Conservation (phyloP, 37 sponge, comb jelly and placozoan genomes). For the Agelas oroides region DNA sequence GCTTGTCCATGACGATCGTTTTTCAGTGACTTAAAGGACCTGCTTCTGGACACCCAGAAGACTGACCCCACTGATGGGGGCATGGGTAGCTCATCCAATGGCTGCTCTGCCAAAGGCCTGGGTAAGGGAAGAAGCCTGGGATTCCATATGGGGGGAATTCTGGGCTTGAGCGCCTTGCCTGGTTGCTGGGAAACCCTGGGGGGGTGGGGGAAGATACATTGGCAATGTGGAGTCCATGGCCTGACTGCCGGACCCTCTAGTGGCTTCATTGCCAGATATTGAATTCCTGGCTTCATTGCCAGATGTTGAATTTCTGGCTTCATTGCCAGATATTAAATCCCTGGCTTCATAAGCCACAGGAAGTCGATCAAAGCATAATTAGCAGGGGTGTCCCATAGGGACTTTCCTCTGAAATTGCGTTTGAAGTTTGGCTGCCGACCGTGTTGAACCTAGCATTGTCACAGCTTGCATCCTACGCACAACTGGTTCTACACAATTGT, state of each 20-base stretch:
- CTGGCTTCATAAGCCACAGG: conserved; percentile 38
- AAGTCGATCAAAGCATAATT: too few relatives aligned
- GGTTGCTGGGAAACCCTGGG: background rate
- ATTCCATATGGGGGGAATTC: background rate
- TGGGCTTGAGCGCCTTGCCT: background rate
- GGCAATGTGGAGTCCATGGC: background rate
- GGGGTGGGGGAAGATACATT: background rate
- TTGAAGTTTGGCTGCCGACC: too few relatives aligned
- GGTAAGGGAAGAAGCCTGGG: background rate
- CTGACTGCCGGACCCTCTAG: background rate
- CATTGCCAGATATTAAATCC: conserved; percentile 4
- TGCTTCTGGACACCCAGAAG: too few relatives aligned
- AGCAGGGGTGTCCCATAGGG: too few relatives aligned
- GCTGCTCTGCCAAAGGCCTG: background rate
- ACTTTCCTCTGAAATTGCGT: too few relatives aligned
- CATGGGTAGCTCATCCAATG: too few relatives aligned
- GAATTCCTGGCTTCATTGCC: background rate
- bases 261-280: background rate
- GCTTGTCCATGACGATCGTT: conserved; percentile 1
- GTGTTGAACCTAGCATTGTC: too few relatives aligned
- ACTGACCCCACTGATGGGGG: too few relatives aligned
- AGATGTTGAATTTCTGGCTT: background rate
- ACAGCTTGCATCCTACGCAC: too few relatives aligned
- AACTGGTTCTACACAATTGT: too few relatives aligned
- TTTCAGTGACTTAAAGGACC: conserved; percentile 2